A percentile compares a stretch with the other conserved stretches of the same genome.
Conservation (phyloP, 1,140 invertebrate genomes). For the Eriocheir sinensis region DNA sequence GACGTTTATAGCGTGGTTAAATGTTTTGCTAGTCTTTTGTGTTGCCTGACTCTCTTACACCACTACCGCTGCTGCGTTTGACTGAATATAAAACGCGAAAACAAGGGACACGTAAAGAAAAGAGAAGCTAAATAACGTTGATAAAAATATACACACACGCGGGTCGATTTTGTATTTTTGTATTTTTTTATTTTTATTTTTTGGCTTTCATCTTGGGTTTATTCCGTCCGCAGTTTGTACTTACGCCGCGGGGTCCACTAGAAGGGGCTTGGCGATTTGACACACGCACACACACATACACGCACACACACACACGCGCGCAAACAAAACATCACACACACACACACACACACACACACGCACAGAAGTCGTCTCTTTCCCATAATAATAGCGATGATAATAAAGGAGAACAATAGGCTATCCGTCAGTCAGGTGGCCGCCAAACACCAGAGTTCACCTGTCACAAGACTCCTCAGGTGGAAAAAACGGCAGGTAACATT, state of each 20-base stretch:
- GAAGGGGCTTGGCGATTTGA: neutral
- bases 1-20: too few relatives aligned
- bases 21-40: too few relatives aligned
- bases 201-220: neutral
- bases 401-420: neutral
- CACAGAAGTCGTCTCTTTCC: neutral
- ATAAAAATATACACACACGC: neutral
- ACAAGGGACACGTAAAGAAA: too few relatives aligned
- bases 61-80: too few relatives aligned
- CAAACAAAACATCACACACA: neutral
- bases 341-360: neutral
- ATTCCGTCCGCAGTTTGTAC: neutral
- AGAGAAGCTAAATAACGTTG: too few relatives aligned
- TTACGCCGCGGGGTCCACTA: too few relatives aligned
- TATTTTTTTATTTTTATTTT: neutral
- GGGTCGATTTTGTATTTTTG: too few relatives aligned
- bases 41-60: too few relatives aligned
- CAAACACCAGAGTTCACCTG: neutral
- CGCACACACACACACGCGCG: neutral
- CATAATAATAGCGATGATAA: neutral
- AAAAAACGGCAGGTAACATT: neutral
- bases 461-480: neutral
- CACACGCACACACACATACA: neutral
- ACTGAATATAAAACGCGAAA: neutral
- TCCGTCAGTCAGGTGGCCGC: neutral